Base-by-base conservation (phyloP, 2,888 invertebrate species). In the Oasisia sp. region DNA sequence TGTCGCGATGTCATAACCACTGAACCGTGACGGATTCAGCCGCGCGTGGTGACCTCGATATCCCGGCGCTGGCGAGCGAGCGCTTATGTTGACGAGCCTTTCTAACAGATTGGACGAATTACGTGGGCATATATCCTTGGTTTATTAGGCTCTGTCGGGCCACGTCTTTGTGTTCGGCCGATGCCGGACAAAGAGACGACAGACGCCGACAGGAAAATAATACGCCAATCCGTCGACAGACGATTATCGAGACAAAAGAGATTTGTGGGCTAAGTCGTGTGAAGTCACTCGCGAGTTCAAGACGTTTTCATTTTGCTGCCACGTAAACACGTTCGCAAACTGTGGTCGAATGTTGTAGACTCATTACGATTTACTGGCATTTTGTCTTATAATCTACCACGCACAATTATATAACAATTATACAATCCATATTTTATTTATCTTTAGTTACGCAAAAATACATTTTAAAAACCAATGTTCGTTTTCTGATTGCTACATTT, bases 121-220 rank as follows among this genome's bases (percentile, higher is more conserved):
- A 74, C 74, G 74, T 74, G 74, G 74, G 27, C 74, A 74, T 74
- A 74, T 74, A 74, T 74, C 74, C 74, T 74, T 74, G 74, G 27
- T 74, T 74, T 74, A 74, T 74, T 74, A n/a, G 74, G 74, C 74
- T 19, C 19, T 14, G 50, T 74, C 74, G 74, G 74, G 27, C 74
- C 74, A 19, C 19, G 74, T 74, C 74, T 74, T 27, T 74, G 74
- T 74, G 74, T 74, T 74, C 19, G 74, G 74, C 27, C 27, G 74
- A 27, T 27, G 19, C 19, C 7, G 74, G 74, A 74, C 74, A 74
- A 74, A 74, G 74, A n/a, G 7, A 27, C 74, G 74, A 74, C 74
- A 74, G 74, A 74, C 74, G 74, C 74, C 74, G 19, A 74, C 74
- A 74, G 19, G 74, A 19, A 19, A 27, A n/a, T 74, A 74, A 27